These are phyloP conservation scores for Onychostoma macrolepis DNA, from an alignment of 2,113 vertebrate species.

Conservation along the genomic window DNA sequence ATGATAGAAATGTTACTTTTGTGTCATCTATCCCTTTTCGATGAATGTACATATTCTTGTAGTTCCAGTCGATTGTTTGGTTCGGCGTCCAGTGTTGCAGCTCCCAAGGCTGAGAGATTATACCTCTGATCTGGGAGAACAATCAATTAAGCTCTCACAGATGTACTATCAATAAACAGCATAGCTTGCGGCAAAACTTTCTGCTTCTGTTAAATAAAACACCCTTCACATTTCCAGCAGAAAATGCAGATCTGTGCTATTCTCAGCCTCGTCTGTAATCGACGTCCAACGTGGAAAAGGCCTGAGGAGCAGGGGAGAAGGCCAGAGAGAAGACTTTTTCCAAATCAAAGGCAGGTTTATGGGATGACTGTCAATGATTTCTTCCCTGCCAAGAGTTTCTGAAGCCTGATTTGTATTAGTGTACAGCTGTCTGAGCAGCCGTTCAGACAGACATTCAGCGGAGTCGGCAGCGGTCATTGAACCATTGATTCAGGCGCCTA, in stretches of 20 bases:
- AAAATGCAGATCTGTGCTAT: slow-evolving; percentile 57
- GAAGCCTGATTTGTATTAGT: slow-evolving; percentile 68
- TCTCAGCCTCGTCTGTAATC: slow-evolving; percentile 60
- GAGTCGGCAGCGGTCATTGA: slow-evolving; percentile 72
- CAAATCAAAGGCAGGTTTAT: slow-evolving; percentile 71
- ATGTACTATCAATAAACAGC: slow-evolving; percentile 76
- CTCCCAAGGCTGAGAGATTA: slow-evolving; percentile 71
- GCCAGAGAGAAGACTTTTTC: slow-evolving; percentile 57
- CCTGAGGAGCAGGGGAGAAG: slow-evolving; percentile 47
- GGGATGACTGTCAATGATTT: slow-evolving; percentile 73
- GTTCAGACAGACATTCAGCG: slow-evolving; percentile 68
- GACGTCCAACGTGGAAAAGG: slow-evolving; percentile 48
- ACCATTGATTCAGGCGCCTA: slow-evolving; percentile 72
- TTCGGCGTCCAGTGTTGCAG: slow-evolving; percentile 56
- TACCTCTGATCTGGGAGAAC: slow-evolving; percentile 72
- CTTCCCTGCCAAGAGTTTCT: slow-evolving; percentile 60
- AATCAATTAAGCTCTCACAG: slow-evolving; percentile 78
- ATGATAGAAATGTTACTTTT: not conserved
- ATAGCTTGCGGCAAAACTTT: slow-evolving; percentile 67
- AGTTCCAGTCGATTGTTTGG: slow-evolving; percentile 43
- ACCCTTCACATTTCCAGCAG: slow-evolving; percentile 62
- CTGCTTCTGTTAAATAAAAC: slow-evolving; percentile 65
- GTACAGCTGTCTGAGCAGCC: slow-evolving; percentile 62
- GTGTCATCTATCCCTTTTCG: not conserved
- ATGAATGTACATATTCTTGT: not conserved